Evolutionary conservation across 2,113 vertebrate genomes (phyloP), one percentile per base, ranked within the genome.

Genomic region (Okapia johnstoni): DNA sequence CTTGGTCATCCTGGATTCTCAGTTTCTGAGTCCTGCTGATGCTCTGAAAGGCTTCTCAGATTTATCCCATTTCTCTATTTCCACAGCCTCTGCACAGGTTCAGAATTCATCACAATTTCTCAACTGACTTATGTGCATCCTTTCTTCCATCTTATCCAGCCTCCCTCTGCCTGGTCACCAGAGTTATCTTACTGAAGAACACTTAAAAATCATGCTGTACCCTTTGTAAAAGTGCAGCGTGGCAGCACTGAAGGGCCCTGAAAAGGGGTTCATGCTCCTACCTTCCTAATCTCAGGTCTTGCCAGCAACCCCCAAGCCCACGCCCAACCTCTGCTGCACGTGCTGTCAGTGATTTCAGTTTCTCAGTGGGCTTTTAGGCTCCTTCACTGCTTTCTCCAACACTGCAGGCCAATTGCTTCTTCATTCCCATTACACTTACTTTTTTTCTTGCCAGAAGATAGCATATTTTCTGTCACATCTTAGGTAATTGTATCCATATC

Each of bases 241-340:
- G 48, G 79, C n/a, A 21, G 36, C 17, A 3, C 21, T 36, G n/a
- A 11, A 13, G 50, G 58, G 46, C 19, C 21, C 63, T 6, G 21
- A 25, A 30, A 70, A 7, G 36, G 57, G 7, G 7, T 66, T 28
- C 28, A 10, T 48, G 54, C 50, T 55, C 73, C 13, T 7, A 3
- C 28, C 57, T 50, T 17, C 58, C 60, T 54, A n/a, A 60, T 12
- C 19, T 23, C n/a, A 54, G 70, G 23, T n/a, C 54, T 54, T 28
- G 7, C 85, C 52, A 13, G 48, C 66, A 63, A 1, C 25, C 30
- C 36, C 30, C 60, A 15, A 36, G 1, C 4, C 15, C 46, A 3
- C 1, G 40, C 4, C n/a, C 11, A 7, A 5, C 1, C 12, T 36
- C 46, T 48, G 7, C 30, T 0, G 15, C 23, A 19, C 33, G 46